These are phyloP conservation scores for Neomorphus geoffroyi DNA, from an alignment of 2,797 vertebrate genomes.

Conservation along the genomic window DNA sequence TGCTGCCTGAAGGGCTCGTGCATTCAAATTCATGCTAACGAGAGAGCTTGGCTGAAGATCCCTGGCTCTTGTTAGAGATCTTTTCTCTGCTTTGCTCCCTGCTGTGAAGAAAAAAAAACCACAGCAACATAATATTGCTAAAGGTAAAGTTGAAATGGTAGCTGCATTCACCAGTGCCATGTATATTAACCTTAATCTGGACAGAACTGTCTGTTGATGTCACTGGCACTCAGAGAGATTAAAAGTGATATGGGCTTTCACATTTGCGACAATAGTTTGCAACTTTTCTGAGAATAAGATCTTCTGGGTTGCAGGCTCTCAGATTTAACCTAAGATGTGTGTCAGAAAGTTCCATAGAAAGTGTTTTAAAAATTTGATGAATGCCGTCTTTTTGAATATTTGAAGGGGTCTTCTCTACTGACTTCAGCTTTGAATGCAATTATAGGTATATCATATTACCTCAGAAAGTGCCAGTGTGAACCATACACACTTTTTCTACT, in stretches of 20 bases:
- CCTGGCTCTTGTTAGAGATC: background rate
- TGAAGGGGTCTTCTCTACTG: background rate
- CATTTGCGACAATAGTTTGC: background rate
- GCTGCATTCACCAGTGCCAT: background rate
- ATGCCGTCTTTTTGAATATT: background rate
- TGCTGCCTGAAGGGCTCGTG: background rate
- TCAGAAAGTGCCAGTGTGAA: background rate
- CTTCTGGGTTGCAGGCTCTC: background rate
- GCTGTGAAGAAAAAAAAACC: background rate
- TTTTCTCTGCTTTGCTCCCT: background rate
- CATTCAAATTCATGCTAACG: background rate
- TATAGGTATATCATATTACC: background rate
- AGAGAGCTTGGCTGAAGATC: background rate
- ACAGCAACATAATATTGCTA: background rate
- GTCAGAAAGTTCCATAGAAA: background rate
- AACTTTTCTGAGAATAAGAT: background rate
- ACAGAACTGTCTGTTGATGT: background rate
- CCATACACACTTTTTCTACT: background rate
- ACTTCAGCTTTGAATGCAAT: background rate
- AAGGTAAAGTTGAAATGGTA: background rate
- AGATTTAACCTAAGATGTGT: background rate
- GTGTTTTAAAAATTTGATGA: background rate
- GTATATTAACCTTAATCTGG: background rate
- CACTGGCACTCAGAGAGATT: background rate
- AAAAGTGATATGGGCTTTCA: background rate